Evolutionary conservation across 2,797 vertebrate species (phyloP), one percentile per base, ranked within the genome.

Genomic region (Falco biarmicus): DNA sequence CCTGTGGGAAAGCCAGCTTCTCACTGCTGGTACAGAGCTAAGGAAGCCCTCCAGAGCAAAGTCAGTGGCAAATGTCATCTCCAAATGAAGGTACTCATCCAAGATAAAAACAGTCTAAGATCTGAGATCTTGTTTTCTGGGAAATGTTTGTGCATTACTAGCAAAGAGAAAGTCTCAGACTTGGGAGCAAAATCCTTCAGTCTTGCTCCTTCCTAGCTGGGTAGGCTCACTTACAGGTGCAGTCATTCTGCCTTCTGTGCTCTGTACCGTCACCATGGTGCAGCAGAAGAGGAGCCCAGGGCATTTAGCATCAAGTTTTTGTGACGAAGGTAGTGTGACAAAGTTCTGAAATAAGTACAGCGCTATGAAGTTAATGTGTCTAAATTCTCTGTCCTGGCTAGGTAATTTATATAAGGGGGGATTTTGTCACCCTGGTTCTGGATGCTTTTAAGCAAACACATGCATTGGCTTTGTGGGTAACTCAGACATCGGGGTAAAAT

Each of bases 401-500:
- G 6, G 26, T 11, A 56, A 51, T 50, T 76, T 84, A 31, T 19
- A 8, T 14, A 61, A 45, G 18, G 13, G 7, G 20, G 16, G 9
- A 39, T 43, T 41, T 65, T 80, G 13, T 50, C 48, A 61, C 21
- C 22, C 2, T 66, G 16, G 19, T 41, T 85, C 43, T 61, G 48
- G 5, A 10, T 51, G 9, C 5, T 66, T 51, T 84, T 71, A 71
- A 47, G 43, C 13, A 71, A 51, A 71, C 2, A 3, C 0, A 0
- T 61, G 21, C 21, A 47, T 45, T 70, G 41, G 51, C 17, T 84
- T 61, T 19, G 63, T 29, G 28, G 39, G 11, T 63, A 53, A 79
- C 26, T 48, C 17, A 13, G 26, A 25, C 11, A 37, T 31, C 22
- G 53, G 19, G 37, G 21, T 8, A 56, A 84, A 71, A 61, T 41